These are phyloP conservation scores for Ptiloglossa arizonensis DNA, from an alignment of 1,140 invertebrate genomes.

Conservation along the genomic window DNA sequence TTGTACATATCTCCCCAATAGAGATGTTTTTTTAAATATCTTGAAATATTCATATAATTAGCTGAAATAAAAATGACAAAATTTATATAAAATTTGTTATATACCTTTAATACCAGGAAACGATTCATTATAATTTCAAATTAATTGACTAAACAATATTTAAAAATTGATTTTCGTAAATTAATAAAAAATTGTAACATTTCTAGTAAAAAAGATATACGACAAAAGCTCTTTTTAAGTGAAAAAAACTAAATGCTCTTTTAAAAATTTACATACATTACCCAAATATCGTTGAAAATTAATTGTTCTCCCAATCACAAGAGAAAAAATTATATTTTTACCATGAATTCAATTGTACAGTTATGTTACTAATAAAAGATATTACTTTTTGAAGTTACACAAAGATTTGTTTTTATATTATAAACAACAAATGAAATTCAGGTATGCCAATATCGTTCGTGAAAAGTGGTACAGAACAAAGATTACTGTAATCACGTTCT, in stretches of 20 bases:
- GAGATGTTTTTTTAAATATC: not conserved
- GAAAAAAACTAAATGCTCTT: not conserved
- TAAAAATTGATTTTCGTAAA: not conserved
- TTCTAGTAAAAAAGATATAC: not conserved
- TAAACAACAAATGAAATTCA: not conserved
- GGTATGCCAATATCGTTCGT: not conserved
- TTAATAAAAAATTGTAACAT: not conserved
- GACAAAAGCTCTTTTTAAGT: not conserved
- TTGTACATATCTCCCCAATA: not conserved
- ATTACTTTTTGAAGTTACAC: not conserved
- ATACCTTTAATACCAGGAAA: not conserved
- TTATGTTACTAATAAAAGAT: not conserved
- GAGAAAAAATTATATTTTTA: not conserved
- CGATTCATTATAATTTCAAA: no score
- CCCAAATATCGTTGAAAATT: slow-evolving; percentile 10
- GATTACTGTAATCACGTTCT: not conserved
- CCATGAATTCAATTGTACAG: not conserved
- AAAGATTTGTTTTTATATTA: slow-evolving; percentile 10
- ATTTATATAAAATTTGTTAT: not conserved
- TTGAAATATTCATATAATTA: not conserved
- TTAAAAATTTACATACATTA: slow-evolving; percentile 19
- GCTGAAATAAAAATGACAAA: slow-evolving; percentile 14
- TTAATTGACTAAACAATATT: not conserved
- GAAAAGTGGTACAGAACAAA: not conserved
- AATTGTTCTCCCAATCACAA: not conserved